phyloP scores from a whole-genome alignment of 1,140 invertebrate species.

The Drosophila lacteicornis region DNA sequence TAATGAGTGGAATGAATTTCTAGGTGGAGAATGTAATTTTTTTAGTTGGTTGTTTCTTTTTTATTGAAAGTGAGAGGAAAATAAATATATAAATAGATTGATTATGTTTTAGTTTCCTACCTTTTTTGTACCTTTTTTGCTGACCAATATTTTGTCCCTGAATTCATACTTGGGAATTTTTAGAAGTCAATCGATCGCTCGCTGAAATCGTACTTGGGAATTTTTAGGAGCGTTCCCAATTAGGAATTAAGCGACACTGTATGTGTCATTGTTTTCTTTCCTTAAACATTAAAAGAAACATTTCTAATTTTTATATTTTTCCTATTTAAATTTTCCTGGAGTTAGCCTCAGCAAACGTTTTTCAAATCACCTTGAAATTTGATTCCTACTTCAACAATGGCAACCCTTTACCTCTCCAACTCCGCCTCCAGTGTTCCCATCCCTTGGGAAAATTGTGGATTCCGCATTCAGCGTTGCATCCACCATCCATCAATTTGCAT shows the following conservation, averaged over 20 bases:
- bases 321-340: too few species aligned
- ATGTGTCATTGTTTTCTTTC: too few species aligned
- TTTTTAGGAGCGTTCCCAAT: too few species aligned
- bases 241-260: too few species aligned
- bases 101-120: too few species aligned
- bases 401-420: conserved; percentile 4
- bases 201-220: too few species aligned
- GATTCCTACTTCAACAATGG: conserved; percentile 2
- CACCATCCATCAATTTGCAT: conserved; percentile 49
- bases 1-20: neutral
- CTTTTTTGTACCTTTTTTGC: neutral
- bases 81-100: neutral
- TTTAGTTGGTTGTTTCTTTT: neutral
- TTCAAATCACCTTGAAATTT: conserved; percentile 43
- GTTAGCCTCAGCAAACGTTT: conserved; percentile 1
- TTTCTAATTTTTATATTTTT: too few species aligned
- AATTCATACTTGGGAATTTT: neutral
- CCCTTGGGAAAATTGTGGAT: conserved; percentile 19
- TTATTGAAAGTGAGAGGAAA: neutral
- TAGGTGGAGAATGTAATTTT: neutral
- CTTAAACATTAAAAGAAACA: too few species aligned
- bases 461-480: conserved; percentile 24
- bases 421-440: neutral
- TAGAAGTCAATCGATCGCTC: too few species aligned
- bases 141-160: neutral